Conservation (phyloP, 2,888 invertebrate genomes). For the Pyrrhosoma nymphula region DNA sequence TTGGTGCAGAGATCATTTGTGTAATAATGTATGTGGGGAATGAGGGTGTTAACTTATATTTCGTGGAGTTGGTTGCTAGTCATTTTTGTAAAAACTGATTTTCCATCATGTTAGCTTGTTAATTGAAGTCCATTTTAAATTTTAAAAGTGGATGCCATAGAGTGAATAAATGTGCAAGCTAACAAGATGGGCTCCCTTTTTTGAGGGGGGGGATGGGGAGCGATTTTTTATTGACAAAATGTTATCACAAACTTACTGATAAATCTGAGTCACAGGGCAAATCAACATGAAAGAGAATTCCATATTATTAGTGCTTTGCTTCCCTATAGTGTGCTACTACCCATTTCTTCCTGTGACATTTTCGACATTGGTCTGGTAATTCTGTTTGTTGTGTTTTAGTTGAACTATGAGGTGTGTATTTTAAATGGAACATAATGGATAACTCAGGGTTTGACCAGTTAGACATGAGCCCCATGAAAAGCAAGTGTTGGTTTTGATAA, state of each 20-base stretch:
- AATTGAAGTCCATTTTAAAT: slow-evolving; percentile 58
- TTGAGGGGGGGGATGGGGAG: slow-evolving; percentile 72
- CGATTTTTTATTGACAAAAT: slow-evolving; percentile 70
- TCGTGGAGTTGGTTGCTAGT: slow-evolving; percentile 62
- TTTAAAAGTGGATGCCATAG: slow-evolving; percentile 45
- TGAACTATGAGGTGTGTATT: slow-evolving; percentile 48
- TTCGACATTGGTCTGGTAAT: slow-evolving; percentile 49
- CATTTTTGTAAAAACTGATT: slow-evolving; percentile 60
- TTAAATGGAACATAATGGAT: slow-evolving; percentile 59
- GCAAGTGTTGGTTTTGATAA: slow-evolving; percentile 66
- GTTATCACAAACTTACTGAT: slow-evolving; percentile 69
- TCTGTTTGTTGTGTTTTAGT: slow-evolving; percentile 25
- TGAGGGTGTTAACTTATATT: slow-evolving; percentile 68
- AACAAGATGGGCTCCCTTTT: slow-evolving; percentile 68
- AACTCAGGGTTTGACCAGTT: slow-evolving; percentile 62
- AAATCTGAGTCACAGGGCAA: slow-evolving; percentile 67
- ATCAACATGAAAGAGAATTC: slow-evolving; percentile 69
- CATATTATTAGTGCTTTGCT: slow-evolving; percentile 71
- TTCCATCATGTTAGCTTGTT: slow-evolving; percentile 55
- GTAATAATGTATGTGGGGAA: slow-evolving; percentile 67
- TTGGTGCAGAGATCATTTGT: slow-evolving; percentile 69
- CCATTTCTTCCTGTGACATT: slow-evolving; percentile 69
- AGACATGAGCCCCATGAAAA: slow-evolving; percentile 52
- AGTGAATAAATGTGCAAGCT: slow-evolving; percentile 58
- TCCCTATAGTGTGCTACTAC: slow-evolving; percentile 70